Evolutionary conservation across 2,888 invertebrate genomes (phyloP).

Genomic region (Periphyllus acericola): DNA sequence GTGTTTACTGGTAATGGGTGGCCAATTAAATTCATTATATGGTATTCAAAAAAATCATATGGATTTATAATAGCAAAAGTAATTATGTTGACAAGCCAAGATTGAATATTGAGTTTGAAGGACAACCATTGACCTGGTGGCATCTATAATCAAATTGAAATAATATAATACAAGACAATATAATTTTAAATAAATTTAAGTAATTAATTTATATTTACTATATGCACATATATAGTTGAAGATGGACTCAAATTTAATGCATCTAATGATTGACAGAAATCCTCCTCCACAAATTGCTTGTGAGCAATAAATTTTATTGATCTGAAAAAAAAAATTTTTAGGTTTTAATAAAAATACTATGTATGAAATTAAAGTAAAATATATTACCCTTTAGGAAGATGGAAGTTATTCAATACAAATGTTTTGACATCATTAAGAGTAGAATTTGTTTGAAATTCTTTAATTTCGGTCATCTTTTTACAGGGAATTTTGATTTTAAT

Average conservation of each 20-base stretch:
- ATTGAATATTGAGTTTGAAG: not conserved
- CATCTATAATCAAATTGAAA: not conserved
- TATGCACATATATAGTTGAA: slow-evolving; percentile 31
- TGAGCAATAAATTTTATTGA: slow-evolving; percentile 11
- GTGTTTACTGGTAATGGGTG: not conserved
- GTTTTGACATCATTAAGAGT: slow-evolving; percentile 16
- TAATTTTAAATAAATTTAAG: not conserved
- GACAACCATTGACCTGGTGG: not conserved
- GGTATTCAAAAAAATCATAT: not conserved
- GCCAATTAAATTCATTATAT: not conserved
- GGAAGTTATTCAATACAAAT: not conserved
- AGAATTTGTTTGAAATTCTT: not conserved
- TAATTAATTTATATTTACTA: slow-evolving; percentile 1
- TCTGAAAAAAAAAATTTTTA: not conserved
- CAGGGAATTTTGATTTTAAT: not conserved
- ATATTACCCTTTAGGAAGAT: slow-evolving; percentile 2
- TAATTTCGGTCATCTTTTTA: not conserved
- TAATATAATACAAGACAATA: not conserved
- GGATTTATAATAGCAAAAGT: not conserved
- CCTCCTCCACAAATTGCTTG: not conserved
- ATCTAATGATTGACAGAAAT: slow-evolving; percentile 6
- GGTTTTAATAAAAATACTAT: not conserved
- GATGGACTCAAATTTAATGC: slow-evolving; percentile 21
- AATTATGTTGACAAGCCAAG: not conserved
- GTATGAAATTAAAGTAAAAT: not conserved